These are phyloP conservation scores for Clarias laeviceps DNA, from an alignment of 2,797 vertebrate species.

Conservation along the genomic window DNA sequence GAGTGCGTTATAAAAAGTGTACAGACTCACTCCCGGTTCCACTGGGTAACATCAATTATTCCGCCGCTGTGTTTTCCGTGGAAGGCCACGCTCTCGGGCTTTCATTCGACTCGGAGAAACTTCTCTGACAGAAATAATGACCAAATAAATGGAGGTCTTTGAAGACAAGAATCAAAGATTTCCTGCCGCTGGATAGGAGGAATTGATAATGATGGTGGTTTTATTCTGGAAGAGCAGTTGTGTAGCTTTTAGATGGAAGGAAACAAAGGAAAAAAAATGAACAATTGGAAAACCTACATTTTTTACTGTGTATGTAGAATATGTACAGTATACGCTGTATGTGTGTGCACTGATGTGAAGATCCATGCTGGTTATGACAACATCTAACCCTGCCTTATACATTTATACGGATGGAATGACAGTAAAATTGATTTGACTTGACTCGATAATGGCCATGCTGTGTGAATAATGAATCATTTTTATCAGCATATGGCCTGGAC, in stretches of 20 bases:
- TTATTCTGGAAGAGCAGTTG: slow-evolving; percentile 67
- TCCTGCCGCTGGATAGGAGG: slow-evolving; percentile 65
- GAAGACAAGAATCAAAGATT: slow-evolving; percentile 70
- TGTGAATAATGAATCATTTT: slow-evolving; percentile 27
- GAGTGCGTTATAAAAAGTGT: slow-evolving; percentile 46
- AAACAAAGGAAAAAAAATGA: slow-evolving; percentile 4
- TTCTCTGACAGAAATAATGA: slow-evolving; percentile 67
- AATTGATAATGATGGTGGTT: slow-evolving; percentile 71
- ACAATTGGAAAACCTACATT: slow-evolving; percentile 56
- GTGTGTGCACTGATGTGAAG: background rate
- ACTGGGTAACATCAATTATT: slow-evolving; percentile 53
- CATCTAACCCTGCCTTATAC: background rate
- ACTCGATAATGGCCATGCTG: slow-evolving; percentile 11
- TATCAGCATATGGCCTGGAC: slow-evolving; percentile 15
- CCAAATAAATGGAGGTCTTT: slow-evolving; percentile 65
- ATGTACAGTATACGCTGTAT: background rate
- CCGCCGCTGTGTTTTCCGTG: slow-evolving; percentile 31
- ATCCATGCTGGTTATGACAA: background rate
- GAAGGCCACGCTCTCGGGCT: slow-evolving; percentile 55
- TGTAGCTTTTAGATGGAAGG: slow-evolving; percentile 61
- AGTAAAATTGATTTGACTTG: background rate
- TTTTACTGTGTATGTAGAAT: slow-evolving; percentile 37
- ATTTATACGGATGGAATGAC: background rate
- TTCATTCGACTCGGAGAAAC: slow-evolving; percentile 61
- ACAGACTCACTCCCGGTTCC: slow-evolving; percentile 39